A percentile compares a stretch with the other conserved stretches of the same genome.
Conservation (phyloP, 2,888 invertebrate genomes). For the Pseudoips prasinana region DNA sequence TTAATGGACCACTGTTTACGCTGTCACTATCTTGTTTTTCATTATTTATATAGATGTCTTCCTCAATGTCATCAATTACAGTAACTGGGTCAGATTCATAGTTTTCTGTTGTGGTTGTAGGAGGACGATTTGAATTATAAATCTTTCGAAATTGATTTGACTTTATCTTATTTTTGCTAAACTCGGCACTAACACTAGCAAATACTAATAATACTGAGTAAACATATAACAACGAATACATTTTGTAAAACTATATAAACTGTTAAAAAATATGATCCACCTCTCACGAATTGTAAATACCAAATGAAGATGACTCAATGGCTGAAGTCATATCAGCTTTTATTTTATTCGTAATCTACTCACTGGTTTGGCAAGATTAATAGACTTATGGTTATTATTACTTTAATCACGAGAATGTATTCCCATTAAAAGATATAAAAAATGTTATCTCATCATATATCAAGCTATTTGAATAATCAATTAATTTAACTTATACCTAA, state of each 20-base stretch:
- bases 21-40: too few relatives aligned
- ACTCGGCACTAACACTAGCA: constrained; percentile 31
- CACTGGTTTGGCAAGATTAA: constrained; percentile 62
- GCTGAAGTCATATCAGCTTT: constrained; percentile 33
- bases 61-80: constrained; percentile 20
- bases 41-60: too few relatives aligned
- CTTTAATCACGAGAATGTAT: too few relatives aligned
- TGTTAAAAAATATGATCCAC: constrained; percentile 40
- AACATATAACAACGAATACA: too few relatives aligned
- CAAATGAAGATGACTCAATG: constrained; percentile 60
- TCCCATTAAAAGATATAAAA: too few relatives aligned
- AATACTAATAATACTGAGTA: constrained; percentile 14
- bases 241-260: constrained; percentile 1
- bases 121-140: too few relatives aligned
- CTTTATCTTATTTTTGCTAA: constrained; percentile 18
- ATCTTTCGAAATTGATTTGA: too few relatives aligned
- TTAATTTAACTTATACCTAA: too few relatives aligned
- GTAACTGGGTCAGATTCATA: constrained; percentile 33
- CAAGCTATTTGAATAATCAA: too few relatives aligned
- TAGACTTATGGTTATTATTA: constrained; percentile 1
- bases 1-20: too few relatives aligned
- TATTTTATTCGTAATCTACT: constrained; percentile 51
- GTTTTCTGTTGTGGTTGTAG: constrained; percentile 43
- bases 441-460: too few relatives aligned
- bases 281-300: constrained; percentile 49